A percentile compares a stretch with the other conserved stretches of the same genome.
phyloP scores from a whole-genome alignment of 2,797 vertebrate genomes.

The Argyrosomus regius region DNA sequence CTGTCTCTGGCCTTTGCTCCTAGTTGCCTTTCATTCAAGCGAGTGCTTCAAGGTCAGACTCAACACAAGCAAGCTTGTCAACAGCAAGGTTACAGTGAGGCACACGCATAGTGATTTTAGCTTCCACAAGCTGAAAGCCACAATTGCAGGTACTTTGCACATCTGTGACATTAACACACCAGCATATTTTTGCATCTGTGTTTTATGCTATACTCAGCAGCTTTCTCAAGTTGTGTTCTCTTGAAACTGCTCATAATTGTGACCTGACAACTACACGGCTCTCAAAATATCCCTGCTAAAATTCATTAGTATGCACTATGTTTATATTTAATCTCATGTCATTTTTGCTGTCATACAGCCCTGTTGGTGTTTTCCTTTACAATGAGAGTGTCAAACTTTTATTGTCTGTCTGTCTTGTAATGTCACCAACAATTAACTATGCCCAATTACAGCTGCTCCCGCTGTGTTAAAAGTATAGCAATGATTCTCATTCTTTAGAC shows the following conservation, averaged over 20 bases:
- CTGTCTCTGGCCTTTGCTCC: slow-evolving; percentile 36
- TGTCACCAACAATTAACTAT: slow-evolving; percentile 25
- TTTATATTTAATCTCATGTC: slow-evolving; percentile 14
- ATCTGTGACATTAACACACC: slow-evolving; percentile 25
- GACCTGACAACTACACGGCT: slow-evolving; percentile 1
- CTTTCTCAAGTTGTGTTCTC: slow-evolving; percentile 7
- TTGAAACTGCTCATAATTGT: not conserved
- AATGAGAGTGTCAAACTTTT: slow-evolving; percentile 19
- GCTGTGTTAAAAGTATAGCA: not conserved
- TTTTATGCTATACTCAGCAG: slow-evolving; percentile 3
- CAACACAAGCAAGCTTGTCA: not conserved
- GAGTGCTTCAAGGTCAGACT: slow-evolving; percentile 7
- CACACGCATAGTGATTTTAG: not conserved
- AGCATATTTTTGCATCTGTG: slow-evolving; percentile 13
- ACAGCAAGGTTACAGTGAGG: slow-evolving; percentile 5
- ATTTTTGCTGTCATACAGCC: slow-evolving; percentile 6
- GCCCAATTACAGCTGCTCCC: not conserved
- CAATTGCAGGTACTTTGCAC: slow-evolving; percentile 8
- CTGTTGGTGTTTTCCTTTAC: slow-evolving; percentile 16
- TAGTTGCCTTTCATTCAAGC: slow-evolving; percentile 5
- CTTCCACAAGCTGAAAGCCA: not conserved
- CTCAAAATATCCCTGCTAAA: not conserved
- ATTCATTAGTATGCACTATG: slow-evolving; percentile 15
- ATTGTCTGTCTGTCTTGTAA: slow-evolving; percentile 33
- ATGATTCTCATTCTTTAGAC: not conserved